Evolutionary conservation across 2,113 vertebrate species (phyloP), one percentile per base, ranked within the genome.

Genomic region (Trematocara zebra): DNA sequence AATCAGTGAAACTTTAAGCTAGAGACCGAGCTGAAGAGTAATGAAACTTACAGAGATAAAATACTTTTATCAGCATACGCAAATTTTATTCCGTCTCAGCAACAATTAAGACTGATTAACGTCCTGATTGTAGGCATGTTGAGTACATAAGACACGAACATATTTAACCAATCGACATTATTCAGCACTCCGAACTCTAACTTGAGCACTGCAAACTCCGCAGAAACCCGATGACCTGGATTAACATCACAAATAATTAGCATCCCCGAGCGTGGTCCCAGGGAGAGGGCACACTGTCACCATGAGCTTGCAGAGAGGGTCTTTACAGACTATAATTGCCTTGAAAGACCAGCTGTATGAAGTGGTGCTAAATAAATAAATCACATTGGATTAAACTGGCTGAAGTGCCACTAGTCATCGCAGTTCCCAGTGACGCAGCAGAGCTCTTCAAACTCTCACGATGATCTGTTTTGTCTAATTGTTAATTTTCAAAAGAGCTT

Each of bases 81-180:
- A 74, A 26, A 0, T 74, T 74, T 11, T 28, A 47, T 11, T 74
- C 14, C 0, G 0, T 2, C 67, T 18, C 67, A 11, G 23, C 40
- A 11, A 47, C 67, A 72, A 9, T 72, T 44, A 72, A 26, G 2
- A 72, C 23, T 5, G 37, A 44, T 72, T 44, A 42, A 26, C 2
- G 2, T 72, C 40, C 37, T 26, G 20, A 72, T 28, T 47, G 40
- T 28, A 33, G 67, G 20, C 12, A 74, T 31, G 42, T 5, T 28
- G 9, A 4, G 69, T 2, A 17, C 23, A 74, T 74, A 11, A 49
- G 15, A 18, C 69, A 18, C 0, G 1, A 49, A 23, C 23, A 31
- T 28, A 28, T 49, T 8, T 18, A 74, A 31, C 6, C 69, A 47
- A 5, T 74, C 4, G 0, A 6, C 15, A 18, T 31, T 49, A 74